Evolutionary conservation across 2,797 vertebrate species (phyloP).

Genomic region (Pitangus sulphuratus): DNA sequence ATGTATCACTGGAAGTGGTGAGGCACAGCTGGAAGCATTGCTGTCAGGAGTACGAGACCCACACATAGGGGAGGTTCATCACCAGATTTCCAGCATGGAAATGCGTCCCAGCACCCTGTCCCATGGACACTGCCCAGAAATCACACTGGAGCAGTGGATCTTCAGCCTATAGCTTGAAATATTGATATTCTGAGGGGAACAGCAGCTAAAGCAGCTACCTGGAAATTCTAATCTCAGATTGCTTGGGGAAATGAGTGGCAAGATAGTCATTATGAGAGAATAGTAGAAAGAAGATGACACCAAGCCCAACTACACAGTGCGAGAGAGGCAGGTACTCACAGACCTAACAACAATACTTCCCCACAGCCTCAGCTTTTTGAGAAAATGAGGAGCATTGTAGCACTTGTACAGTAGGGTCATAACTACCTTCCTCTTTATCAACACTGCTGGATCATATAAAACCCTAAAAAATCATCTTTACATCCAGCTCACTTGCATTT

Average conservation of each 20-base stretch:
- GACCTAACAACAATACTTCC: neutral
- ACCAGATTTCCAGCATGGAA: rapidly evolving
- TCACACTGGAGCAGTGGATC: neutral
- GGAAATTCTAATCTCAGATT: neutral
- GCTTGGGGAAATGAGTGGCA: neutral
- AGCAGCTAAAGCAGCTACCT: neutral
- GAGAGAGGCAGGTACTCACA: neutral
- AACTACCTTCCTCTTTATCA: neutral
- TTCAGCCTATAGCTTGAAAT: neutral
- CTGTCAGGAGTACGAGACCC: rapidly evolving
- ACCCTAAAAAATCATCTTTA: neutral
- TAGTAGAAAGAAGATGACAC: neutral
- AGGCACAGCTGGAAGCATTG: neutral
- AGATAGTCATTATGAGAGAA: neutral
- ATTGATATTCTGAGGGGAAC: neutral
- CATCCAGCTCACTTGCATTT: neutral
- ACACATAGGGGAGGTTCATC: neutral
- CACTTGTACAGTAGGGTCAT: neutral
- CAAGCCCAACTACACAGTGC: neutral
- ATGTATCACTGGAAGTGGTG: rapidly evolving
- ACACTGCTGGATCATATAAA: neutral
- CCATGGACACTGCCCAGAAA: neutral
- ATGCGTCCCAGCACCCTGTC: rapidly evolving
- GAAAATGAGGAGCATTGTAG: neutral
- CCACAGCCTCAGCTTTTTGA: neutral